Evolutionary conservation across 2,113 vertebrate genomes (phyloP).

Genomic region (Zeus faber): DNA sequence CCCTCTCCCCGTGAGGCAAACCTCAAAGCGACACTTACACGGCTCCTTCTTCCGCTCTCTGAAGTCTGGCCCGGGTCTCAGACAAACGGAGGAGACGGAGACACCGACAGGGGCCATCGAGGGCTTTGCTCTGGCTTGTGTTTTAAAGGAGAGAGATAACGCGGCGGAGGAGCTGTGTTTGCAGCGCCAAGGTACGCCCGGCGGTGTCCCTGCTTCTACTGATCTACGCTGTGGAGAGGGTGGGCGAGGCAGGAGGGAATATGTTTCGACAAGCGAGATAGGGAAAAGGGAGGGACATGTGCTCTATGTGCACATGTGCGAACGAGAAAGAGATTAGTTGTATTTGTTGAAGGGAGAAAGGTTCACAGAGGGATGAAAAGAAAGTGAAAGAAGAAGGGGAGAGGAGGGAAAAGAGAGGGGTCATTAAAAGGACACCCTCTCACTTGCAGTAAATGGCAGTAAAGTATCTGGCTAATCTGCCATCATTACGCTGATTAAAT

Average conservation of each 20-base stretch:
- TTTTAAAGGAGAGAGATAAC: conserved; percentile 20
- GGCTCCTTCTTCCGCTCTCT: conserved; percentile 47
- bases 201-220: conserved; percentile 39
- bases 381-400: conserved; percentile 38
- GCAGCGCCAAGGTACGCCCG: too few relatives aligned
- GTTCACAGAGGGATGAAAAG: conserved; percentile 36
- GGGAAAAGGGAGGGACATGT: neutral
- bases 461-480: conserved; percentile 79
- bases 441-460: conserved; percentile 66
- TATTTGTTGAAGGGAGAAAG: conserved; percentile 41
- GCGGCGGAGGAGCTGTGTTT: conserved; percentile 24
- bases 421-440: conserved; percentile 77
- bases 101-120: conserved; percentile 53
- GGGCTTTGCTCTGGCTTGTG: conserved; percentile 17
- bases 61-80: conserved; percentile 45
- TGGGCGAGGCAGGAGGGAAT: neutral
- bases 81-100: conserved; percentile 31
- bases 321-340: conserved; percentile 43
- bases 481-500: conserved; percentile 82
- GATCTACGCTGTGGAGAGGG: conserved; percentile 10
- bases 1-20: conserved; percentile 58
- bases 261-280: conserved; percentile 18
- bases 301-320: conserved; percentile 37
- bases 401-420: conserved; percentile 39
- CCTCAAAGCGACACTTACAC: conserved; percentile 68